These are phyloP conservation scores for Drepanosiphum platanoidis DNA, from an alignment of 2,888 invertebrate species.

Conservation along the genomic window DNA sequence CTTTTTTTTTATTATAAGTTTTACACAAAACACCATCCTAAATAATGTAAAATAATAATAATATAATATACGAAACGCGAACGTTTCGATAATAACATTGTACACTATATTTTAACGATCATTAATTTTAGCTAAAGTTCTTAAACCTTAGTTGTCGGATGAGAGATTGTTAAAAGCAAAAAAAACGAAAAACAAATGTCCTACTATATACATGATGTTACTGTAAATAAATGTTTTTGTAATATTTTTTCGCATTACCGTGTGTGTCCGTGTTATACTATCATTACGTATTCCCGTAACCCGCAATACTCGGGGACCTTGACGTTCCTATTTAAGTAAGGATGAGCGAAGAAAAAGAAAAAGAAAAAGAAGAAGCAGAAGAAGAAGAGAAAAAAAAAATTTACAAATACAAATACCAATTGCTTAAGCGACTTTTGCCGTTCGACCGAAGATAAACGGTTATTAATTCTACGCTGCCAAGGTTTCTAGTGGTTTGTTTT, in stretches of 20 bases:
- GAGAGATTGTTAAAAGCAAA: slow-evolving; percentile 28
- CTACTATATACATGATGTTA: slow-evolving; percentile 36
- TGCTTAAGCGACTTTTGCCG: slow-evolving; percentile 25
- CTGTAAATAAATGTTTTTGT: slow-evolving; percentile 39
- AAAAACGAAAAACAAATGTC: no score
- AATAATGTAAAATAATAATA: no score
- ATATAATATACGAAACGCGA: background rate
- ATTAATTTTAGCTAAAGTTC: slow-evolving; percentile 45
- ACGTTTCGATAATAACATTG: background rate
- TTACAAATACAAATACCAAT: background rate
- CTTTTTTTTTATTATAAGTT: no score
- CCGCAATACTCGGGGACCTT: slow-evolving; percentile 15
- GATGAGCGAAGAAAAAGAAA: slow-evolving; percentile 1
- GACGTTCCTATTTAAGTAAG: slow-evolving; percentile 33
- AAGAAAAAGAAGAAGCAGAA: slow-evolving; percentile 20
- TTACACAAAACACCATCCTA: slow-evolving; percentile 20
- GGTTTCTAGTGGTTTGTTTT: slow-evolving; percentile 18
- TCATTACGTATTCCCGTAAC: background rate
- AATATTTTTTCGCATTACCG: slow-evolving; percentile 42
- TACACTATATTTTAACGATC: slow-evolving; percentile 19
- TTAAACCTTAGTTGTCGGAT: slow-evolving; percentile 11
- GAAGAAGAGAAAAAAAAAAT: background rate
- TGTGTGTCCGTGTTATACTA: background rate
- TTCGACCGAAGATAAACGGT: slow-evolving; percentile 36
- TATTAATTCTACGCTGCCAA: slow-evolving; percentile 38